Evolutionary conservation across 2,113 vertebrate genomes (phyloP).

Genomic region (Chunga burmeisteri): DNA sequence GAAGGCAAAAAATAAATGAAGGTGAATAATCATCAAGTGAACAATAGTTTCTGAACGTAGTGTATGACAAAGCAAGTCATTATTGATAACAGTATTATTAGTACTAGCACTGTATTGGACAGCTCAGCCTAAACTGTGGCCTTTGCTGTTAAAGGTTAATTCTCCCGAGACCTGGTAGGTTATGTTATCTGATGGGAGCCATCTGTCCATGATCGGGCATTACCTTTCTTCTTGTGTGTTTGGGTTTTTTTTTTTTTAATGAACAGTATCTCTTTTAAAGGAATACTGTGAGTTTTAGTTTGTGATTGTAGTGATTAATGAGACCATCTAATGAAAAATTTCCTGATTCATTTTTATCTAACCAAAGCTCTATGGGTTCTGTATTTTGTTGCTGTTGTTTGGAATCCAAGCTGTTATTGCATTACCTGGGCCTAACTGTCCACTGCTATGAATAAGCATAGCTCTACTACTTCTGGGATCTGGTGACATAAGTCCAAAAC

Average conservation of each 20-base stretch:
- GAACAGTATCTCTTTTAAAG: not conserved
- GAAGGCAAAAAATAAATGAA: not conserved
- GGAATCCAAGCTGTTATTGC: not conserved
- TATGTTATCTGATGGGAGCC: not conserved
- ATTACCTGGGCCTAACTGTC: not conserved
- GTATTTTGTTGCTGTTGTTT: not conserved
- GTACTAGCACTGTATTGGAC: not conserved
- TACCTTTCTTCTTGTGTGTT: not conserved
- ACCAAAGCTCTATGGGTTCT: not conserved
- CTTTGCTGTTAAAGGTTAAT: not conserved
- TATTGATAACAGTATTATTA: not conserved
- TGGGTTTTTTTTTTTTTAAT: not conserved
- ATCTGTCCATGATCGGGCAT: not conserved
- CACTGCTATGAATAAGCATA: not conserved
- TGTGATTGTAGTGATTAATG: not conserved
- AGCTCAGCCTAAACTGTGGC: not conserved
- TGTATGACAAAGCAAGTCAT: not conserved
- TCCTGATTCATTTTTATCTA: not conserved
- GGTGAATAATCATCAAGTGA: not conserved
- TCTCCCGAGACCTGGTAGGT: not conserved
- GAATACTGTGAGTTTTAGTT: not conserved
- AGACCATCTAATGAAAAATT: not conserved
- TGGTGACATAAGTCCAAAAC: not conserved
- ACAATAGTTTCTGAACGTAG: not conserved
- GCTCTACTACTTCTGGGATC: not conserved